phyloP scores from a whole-genome alignment of 2,888 invertebrate species.

The Apocheima hispidaria region DNA sequence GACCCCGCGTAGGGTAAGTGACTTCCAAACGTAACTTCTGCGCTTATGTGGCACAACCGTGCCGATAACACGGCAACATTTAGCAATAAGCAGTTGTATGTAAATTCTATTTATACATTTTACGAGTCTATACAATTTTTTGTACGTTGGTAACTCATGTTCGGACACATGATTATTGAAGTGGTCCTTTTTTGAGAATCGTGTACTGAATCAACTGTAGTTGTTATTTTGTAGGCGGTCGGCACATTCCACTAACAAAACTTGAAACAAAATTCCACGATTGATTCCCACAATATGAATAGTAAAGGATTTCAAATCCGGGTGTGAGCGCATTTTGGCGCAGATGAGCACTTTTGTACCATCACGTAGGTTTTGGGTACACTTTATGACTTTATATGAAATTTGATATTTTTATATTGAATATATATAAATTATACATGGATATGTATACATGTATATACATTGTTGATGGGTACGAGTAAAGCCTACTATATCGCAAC shows the following conservation, averaged over 20 bases:
- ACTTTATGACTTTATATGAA: slow-evolving; percentile 87
- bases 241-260: slow-evolving; percentile 85
- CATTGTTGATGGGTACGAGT: slow-evolving; percentile 86
- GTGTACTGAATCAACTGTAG: slow-evolving; percentile 83
- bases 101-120: slow-evolving; percentile 86
- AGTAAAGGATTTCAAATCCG: slow-evolving; percentile 81
- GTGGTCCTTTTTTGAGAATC: slow-evolving; percentile 86
- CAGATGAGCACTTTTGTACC: slow-evolving; percentile 81
- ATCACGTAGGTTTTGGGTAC: slow-evolving; percentile 86
- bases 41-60: slow-evolving; percentile 50
- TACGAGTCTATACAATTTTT: slow-evolving; percentile 86
- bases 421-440: slow-evolving; percentile 86
- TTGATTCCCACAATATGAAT: slow-evolving; percentile 82
- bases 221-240: slow-evolving; percentile 84
- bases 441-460: slow-evolving; percentile 86
- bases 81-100: slow-evolving; percentile 85
- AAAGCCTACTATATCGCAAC: slow-evolving; percentile 85
- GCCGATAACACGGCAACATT: slow-evolving; percentile 71
- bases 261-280: slow-evolving; percentile 81
- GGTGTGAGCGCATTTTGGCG: slow-evolving; percentile 80
- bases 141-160: slow-evolving; percentile 82
- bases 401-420: slow-evolving; percentile 86
- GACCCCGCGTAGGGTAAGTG: slow-evolving; percentile 44
- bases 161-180: slow-evolving; percentile 76
- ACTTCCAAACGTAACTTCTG: slow-evolving; percentile 54